Percentiles rank a stretch among this genome's conserved stretches.
Evolutionary conservation across 2,113 vertebrate genomes (phyloP).

Genomic region (Camarhynchus parvulus): DNA sequence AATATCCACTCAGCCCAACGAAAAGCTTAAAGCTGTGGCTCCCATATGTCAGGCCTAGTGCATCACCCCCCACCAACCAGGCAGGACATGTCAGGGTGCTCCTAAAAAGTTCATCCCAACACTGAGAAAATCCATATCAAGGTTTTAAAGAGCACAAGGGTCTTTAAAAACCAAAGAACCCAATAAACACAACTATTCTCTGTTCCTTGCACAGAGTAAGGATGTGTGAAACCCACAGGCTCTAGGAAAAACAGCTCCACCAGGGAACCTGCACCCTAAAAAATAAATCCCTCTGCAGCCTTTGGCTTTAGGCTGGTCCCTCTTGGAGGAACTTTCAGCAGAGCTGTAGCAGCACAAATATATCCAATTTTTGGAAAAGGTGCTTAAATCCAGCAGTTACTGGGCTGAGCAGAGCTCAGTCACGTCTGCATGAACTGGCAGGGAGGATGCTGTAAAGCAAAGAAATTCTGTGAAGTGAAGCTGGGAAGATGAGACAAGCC

Average conservation of each 20-base stretch:
- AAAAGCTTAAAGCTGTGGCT: background rate
- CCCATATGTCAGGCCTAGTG: fast-evolving
- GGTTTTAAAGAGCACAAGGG: background rate
- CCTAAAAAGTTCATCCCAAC: background rate
- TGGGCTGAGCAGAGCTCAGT: background rate
- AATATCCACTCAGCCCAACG: background rate
- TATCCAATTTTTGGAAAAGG: background rate
- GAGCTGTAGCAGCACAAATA: background rate
- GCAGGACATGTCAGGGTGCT: background rate
- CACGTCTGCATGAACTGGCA: background rate
- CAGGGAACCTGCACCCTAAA: background rate
- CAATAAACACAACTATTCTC: background rate
- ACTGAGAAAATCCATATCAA: background rate
- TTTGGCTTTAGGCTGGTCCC: background rate
- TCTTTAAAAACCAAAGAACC: background rate
- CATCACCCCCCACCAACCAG: fast-evolving
- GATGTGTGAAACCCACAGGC: background rate
- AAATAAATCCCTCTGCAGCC: background rate
- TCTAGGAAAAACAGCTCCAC: background rate
- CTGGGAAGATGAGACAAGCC: background rate
- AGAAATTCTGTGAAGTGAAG: background rate
- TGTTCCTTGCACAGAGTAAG: fast-evolving
- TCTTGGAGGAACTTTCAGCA: background rate
- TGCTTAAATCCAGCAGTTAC: background rate
- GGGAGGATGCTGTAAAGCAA: background rate